These are phyloP conservation scores for Tachysurus fulvidraco DNA, from an alignment of 2,113 vertebrate genomes.

Conservation along the genomic window DNA sequence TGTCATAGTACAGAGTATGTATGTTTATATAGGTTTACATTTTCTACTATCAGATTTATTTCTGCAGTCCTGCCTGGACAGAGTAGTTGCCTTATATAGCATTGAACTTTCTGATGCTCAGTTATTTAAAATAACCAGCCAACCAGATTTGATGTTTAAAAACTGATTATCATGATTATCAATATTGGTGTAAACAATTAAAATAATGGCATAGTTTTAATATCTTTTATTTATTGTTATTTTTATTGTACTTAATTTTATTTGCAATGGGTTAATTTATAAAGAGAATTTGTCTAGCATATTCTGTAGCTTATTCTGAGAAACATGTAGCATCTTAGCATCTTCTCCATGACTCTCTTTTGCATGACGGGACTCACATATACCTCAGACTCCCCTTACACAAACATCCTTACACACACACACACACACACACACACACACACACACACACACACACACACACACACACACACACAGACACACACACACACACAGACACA, in stretches of 20 bases:
- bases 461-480: conserved; percentile 2
- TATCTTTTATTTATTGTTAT: neutral
- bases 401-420: neutral
- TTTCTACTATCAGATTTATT: neutral
- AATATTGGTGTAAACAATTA: neutral
- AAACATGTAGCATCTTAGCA: neutral
- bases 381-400: conserved; percentile 34
- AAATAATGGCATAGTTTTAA: neutral
- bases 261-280: neutral
- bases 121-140: neutral
- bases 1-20: neutral
- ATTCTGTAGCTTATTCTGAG: neutral
- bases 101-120: neutral
- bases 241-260: neutral
- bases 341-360: neutral
- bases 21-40: conserved; percentile 9
- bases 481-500: neutral
- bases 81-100: neutral
- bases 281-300: neutral
- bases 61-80: conserved; percentile 17
- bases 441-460: conserved; percentile 33
- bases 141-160: neutral
- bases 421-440: neutral
- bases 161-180: neutral
- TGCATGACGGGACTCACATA: conserved; percentile 32